These are phyloP conservation scores for Liopterus haemorrhoidalis DNA, from an alignment of 2,888 invertebrate genomes.

Conservation along the genomic window DNA sequence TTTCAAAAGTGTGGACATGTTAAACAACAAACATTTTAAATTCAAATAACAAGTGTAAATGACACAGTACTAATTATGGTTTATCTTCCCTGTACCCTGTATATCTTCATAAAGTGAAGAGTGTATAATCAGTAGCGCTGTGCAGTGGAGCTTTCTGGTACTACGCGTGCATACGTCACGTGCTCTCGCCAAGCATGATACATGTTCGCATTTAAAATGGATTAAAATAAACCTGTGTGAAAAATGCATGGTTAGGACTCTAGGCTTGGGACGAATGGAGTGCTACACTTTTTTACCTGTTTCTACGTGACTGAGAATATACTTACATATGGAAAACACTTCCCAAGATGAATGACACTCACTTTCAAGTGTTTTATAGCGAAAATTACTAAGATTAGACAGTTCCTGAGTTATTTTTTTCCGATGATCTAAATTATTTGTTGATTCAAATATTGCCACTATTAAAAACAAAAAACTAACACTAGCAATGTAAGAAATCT, in stretches of 20 bases:
- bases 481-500: too few species aligned
- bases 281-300: too few species aligned
- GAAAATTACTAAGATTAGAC: too few species aligned
- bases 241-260: constrained; percentile 22
- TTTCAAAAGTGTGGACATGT: constrained; percentile 6
- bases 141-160: constrained; percentile 7
- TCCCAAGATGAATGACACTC: too few species aligned
- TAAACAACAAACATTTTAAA: constrained; percentile 43
- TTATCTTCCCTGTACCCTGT: constrained; percentile 44
- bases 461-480: too few species aligned
- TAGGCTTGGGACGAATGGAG: too few species aligned
- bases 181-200: constrained; percentile 24
- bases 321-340: too few species aligned
- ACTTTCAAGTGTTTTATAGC: too few species aligned
- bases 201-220: constrained; percentile 30
- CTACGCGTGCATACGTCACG: constrained; percentile 17
- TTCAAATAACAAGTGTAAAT: constrained; percentile 50
- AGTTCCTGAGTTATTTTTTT: too few species aligned
- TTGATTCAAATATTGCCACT: too few species aligned
- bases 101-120: constrained; percentile 44
- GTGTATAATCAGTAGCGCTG: constrained; percentile 15
- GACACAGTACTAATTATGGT: constrained; percentile 49
- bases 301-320: too few species aligned
- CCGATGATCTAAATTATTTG: too few species aligned
- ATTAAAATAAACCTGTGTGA: constrained; percentile 26